phyloP scores from a whole-genome alignment of 2,888 invertebrate genomes.

The Panorpa germanica region DNA sequence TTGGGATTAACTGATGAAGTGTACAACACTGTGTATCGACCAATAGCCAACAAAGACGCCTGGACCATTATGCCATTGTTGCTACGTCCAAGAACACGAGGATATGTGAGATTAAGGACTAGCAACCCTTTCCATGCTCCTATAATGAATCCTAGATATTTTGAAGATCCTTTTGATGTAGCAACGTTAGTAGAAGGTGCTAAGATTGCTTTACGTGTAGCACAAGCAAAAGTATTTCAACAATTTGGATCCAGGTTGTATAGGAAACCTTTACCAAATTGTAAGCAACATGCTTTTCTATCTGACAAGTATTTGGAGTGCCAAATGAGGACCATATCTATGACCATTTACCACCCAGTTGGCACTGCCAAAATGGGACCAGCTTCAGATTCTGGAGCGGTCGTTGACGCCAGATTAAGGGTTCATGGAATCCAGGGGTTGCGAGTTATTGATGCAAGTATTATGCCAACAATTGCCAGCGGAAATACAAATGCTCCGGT shows the following conservation, averaged over 20 bases:
- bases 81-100: slow-evolving; percentile 58
- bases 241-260: slow-evolving; percentile 64
- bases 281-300: slow-evolving; percentile 48
- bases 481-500: slow-evolving; percentile 83
- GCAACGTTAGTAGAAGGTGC: slow-evolving; percentile 69
- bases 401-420: slow-evolving; percentile 59
- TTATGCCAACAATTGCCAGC: slow-evolving; percentile 77
- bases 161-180: slow-evolving; percentile 60
- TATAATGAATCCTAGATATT: slow-evolving; percentile 81
- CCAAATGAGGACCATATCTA: slow-evolving; percentile 66
- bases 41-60: slow-evolving; percentile 58
- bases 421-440: slow-evolving; percentile 63
- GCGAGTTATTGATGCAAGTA: slow-evolving; percentile 69
- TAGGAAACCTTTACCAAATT: slow-evolving; percentile 58
- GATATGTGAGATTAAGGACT: slow-evolving; percentile 53
- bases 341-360: slow-evolving; percentile 81
- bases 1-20: slow-evolving; percentile 62
- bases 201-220: slow-evolving; percentile 52
- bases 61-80: slow-evolving; percentile 80
- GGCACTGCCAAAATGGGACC: slow-evolving; percentile 85
- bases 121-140: slow-evolving; percentile 78
- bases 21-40: slow-evolving; percentile 60
- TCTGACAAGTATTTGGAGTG: slow-evolving; percentile 77
- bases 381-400: slow-evolving; percentile 52
- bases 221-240: slow-evolving; percentile 56